phyloP scores from a whole-genome alignment of 2,888 invertebrate species.

The Pasiphila rectangulata region DNA sequence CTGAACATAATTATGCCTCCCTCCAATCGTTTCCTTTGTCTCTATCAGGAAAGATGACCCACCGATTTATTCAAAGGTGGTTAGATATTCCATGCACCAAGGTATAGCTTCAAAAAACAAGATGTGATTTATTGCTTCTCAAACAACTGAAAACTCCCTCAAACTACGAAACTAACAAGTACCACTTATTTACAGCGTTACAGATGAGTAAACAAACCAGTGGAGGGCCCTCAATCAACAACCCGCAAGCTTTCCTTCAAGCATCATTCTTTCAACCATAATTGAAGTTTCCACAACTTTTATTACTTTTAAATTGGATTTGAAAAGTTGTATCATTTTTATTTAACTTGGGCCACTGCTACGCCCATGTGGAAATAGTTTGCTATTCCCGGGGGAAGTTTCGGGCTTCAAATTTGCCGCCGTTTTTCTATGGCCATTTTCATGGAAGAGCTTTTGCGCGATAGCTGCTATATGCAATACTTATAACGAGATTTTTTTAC shows the following conservation, averaged over 20 bases:
- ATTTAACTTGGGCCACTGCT: constrained; percentile 20
- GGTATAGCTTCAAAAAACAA: no score
- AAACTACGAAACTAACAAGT: background rate
- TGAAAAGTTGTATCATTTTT: constrained; percentile 27
- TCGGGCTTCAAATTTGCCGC: constrained; percentile 6
- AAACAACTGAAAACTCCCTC: no score
- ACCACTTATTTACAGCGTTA: background rate
- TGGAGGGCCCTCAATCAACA: background rate
- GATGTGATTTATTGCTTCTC: no score
- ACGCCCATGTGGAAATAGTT: constrained; percentile 24
- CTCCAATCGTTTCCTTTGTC: no score
- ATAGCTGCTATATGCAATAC: no score
- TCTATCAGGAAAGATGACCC: no score
- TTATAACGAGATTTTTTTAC: background rate
- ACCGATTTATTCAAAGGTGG: no score
- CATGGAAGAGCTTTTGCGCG: background rate
- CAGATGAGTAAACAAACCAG: background rate
- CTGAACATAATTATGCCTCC: no score
- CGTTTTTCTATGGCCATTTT: constrained; percentile 9
- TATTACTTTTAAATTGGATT: constrained; percentile 28
- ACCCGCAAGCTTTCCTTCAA: constrained; percentile 11
- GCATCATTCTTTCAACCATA: constrained; percentile 18
- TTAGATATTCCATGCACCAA: no score
- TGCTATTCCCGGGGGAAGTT: constrained; percentile 12
- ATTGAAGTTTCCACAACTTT: constrained; percentile 25